These are phyloP conservation scores for Lampris megalopsis DNA, from an alignment of 2,113 vertebrate species.

Conservation along the genomic window DNA sequence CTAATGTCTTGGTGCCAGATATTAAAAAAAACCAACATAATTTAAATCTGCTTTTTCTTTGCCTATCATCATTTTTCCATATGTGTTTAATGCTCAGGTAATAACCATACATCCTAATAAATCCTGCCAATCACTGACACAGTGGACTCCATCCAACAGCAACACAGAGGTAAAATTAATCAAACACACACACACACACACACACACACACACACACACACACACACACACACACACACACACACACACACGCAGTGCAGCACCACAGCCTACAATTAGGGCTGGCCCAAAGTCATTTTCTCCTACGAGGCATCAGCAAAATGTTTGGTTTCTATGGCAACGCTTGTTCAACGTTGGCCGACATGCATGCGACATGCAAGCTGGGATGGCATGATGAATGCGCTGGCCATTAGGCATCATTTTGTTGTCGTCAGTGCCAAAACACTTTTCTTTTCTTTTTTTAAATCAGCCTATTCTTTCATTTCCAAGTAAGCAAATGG, in stretches of 20 bases:
- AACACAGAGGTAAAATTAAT: too few species aligned
- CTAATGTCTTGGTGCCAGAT: too few species aligned
- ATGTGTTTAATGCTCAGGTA: too few species aligned
- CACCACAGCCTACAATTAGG: constrained; percentile 71
- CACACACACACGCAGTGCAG: constrained; percentile 58
- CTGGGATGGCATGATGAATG: neutral
- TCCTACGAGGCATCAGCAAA: constrained; percentile 57
- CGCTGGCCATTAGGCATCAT: neutral
- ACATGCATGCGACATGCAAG: constrained; percentile 3
- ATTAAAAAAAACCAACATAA: too few species aligned
- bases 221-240: constrained; percentile 53
- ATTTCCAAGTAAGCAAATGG: too few species aligned
- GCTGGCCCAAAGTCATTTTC: constrained; percentile 61
- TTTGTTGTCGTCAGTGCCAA: neutral
- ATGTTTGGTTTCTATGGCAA: constrained; percentile 70
- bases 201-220: constrained; percentile 36
- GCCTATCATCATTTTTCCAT: too few species aligned
- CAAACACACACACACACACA: too few species aligned
- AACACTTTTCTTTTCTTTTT: neutral
- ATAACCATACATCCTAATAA: too few species aligned
- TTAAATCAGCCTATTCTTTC: too few species aligned
- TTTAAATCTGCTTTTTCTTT: too few species aligned
- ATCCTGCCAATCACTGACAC: too few species aligned
- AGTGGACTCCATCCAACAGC: too few species aligned
- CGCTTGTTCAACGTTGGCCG: constrained; percentile 30